Evolutionary conservation across 2,113 vertebrate genomes (phyloP), one percentile per base, ranked within the genome.

Genomic region (Takifugu bimaculatus): DNA sequence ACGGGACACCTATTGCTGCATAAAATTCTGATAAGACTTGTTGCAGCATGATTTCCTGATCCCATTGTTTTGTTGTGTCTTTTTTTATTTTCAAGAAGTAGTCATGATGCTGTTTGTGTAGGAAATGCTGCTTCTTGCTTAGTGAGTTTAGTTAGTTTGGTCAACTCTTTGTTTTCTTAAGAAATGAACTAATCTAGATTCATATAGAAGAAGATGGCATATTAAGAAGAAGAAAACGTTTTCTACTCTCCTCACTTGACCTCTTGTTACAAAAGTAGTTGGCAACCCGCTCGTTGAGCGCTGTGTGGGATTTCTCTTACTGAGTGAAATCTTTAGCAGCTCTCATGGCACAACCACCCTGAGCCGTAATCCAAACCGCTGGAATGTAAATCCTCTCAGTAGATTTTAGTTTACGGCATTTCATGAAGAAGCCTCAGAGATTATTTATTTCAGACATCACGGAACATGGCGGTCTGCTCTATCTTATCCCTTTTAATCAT

Each of bases 281-380:
- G 0, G 13, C 53, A 75, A 48, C 71, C 54, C 65, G 49, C 60
- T n/a, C 15, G 47, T 39, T 49, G 63, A 76, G 68, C 54, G 48
- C 54, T 49, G 29, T 54, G 35, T 3, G 63, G 81, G 85, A 80
- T 86, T 86, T 86, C 66, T 77, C 51, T 57, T 54, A 63, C 65
- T 68, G 67, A 25, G 68, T 64, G 42, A 83, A 84, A 85, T 83
- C 85, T 77, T 73, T 64, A 64, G 72, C 64, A 57, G 73, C 74
- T 79, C 69, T 69, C 70, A 60, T 81, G 78, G 75, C 77, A 72
- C 58, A 15, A 57, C 63, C 69, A 49, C 59, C 58, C 75, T 75
- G 52, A 74, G 66, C 68, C 26, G 25, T 88, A 89, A 89, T 90
- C 87, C 80, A 82, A 76, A 68, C 83, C 76, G 80, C 71, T 78